A percentile compares a stretch with the other conserved stretches of the same genome.
Evolutionary conservation across 2,888 invertebrate species (phyloP).

Genomic region (Apodemia mormo): DNA sequence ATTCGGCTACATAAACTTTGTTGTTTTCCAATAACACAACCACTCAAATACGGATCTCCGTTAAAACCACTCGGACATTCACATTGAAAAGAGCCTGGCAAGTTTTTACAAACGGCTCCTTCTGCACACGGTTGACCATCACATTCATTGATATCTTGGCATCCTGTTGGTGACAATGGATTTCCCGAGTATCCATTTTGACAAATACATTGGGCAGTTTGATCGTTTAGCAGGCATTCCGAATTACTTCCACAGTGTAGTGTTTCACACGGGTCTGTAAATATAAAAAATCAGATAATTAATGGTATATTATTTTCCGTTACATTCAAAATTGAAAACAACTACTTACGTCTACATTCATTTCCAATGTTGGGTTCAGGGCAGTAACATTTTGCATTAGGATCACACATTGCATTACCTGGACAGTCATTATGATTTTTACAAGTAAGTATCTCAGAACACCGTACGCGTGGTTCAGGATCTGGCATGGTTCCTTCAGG

Average conservation of each 20-base stretch:
- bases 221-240: conserved; percentile 92
- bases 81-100: conserved; percentile 92
- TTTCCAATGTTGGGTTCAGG: conserved; percentile 96
- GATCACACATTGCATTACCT: conserved; percentile 93
- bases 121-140: conserved; percentile 88
- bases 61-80: conserved; percentile 92
- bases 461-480: conserved; percentile 91
- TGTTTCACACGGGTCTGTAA: conserved; percentile 93
- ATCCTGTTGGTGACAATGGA: conserved; percentile 84
- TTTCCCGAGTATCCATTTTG: conserved; percentile 90
- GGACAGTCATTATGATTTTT: conserved; percentile 89
- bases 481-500: conserved; percentile 91
- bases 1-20: conserved; percentile 87
- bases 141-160: conserved; percentile 95
- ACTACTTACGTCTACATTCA: conserved; percentile 92
- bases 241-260: conserved; percentile 92
- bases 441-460: conserved; percentile 91
- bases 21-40: conserved; percentile 85
- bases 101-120: conserved; percentile 94
- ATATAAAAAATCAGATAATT: conserved; percentile 29
- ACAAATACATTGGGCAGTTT: conserved; percentile 92
- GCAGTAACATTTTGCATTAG: conserved; percentile 89
- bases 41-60: conserved; percentile 90
- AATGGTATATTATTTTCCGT: neutral
- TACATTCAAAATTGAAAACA: neutral